A percentile compares a stretch with the other conserved stretches of the same genome.
Evolutionary conservation across 2,113 vertebrate species (phyloP).

Genomic region (Ptychochromis oligacanthus): DNA sequence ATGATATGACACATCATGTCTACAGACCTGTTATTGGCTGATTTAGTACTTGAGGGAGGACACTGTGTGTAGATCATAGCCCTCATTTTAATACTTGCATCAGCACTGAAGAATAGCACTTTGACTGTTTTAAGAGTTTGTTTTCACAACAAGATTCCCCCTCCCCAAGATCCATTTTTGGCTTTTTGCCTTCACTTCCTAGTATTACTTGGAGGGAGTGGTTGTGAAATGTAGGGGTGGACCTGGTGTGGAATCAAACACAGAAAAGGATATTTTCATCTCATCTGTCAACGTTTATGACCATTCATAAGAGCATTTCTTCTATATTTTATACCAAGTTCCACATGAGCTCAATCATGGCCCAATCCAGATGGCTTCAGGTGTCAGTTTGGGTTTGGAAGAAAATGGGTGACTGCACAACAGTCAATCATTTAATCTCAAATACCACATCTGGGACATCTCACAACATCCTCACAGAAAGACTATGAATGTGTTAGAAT

Average conservation of each 20-base stretch:
- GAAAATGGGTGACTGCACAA: background rate
- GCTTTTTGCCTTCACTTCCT: background rate
- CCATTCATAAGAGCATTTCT: background rate
- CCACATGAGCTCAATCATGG: background rate
- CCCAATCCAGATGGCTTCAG: background rate
- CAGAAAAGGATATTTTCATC: background rate
- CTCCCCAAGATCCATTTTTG: background rate
- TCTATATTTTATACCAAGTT: background rate
- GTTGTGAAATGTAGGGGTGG: background rate
- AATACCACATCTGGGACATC: background rate
- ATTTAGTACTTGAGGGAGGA: background rate
- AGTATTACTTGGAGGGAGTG: background rate
- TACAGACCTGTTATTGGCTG: background rate
- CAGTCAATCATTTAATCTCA: background rate
- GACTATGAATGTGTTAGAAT: background rate
- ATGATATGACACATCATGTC: background rate
- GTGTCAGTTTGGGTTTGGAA: background rate
- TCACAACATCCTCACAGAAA: rapidly evolving
- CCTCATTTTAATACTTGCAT: background rate
- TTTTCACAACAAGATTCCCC: too few species aligned
- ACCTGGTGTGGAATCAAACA: background rate
- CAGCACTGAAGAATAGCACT: background rate
- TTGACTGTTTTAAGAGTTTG: background rate
- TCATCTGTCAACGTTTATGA: background rate
- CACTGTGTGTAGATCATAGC: background rate